These are phyloP conservation scores for Zaprionus davidi DNA, from an alignment of 1,140 invertebrate species.

Conservation along the genomic window DNA sequence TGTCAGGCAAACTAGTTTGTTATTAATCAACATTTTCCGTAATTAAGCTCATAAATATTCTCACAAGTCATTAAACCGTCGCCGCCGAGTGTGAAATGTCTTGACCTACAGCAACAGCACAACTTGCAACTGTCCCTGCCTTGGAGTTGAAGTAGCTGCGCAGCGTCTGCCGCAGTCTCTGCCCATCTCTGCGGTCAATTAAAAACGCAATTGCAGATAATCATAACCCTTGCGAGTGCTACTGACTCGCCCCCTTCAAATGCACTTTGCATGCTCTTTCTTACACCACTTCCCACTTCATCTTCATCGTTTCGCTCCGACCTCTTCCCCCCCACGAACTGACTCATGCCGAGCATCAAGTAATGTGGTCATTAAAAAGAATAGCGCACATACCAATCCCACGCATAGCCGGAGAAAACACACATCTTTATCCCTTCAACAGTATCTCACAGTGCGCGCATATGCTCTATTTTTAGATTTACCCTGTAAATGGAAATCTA, in stretches of 20 bases:
- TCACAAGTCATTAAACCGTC: constrained; percentile 36
- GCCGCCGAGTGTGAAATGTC: constrained; percentile 63
- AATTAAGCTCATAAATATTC: constrained; percentile 3
- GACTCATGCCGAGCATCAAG: constrained; percentile 50
- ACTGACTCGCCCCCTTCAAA: neutral
- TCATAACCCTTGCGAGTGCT: neutral
- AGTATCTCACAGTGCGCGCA: neutral
- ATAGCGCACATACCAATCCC: constrained; percentile 68
- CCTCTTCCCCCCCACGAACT: constrained; percentile 44
- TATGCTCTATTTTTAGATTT: constrained; percentile 40
- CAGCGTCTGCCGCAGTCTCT: neutral
- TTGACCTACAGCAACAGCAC: constrained; percentile 66
- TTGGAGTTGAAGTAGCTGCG: constrained; percentile 26
- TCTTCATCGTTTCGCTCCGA: neutral
- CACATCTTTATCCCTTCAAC: constrained; percentile 16
- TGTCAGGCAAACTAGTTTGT: constrained; percentile 3
- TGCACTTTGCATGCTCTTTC: constrained; percentile 25
- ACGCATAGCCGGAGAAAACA: constrained; percentile 46
- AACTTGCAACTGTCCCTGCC: neutral
- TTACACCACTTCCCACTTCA: constrained; percentile 17
- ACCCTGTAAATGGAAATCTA: constrained; percentile 3
- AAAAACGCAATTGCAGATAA: constrained; percentile 38
- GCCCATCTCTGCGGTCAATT: constrained; percentile 41
- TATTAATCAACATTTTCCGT: constrained; percentile 7
- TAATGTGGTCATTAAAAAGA: constrained; percentile 49